phyloP scores from a whole-genome alignment of 2,888 invertebrate genomes.

The Siphlonurus alternatus region DNA sequence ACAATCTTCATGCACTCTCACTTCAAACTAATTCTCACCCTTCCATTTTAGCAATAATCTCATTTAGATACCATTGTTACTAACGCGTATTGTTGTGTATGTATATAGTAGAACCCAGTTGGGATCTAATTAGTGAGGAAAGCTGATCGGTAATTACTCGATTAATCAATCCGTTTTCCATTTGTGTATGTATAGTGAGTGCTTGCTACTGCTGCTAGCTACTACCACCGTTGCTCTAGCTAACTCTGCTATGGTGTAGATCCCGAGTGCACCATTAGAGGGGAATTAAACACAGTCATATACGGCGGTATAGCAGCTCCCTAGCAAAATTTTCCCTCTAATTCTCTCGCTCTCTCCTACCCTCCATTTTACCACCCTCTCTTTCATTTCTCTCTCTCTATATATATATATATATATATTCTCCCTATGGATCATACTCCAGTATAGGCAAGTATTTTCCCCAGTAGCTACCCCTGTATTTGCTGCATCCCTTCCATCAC shows the following conservation, averaged over 20 bases:
- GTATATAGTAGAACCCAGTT: background rate
- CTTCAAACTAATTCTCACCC: background rate
- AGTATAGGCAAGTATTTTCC: no score
- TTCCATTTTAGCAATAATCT: slow-evolving; percentile 22
- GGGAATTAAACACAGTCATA: background rate
- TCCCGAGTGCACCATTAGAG: slow-evolving; percentile 9
- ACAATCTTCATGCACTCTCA: background rate
- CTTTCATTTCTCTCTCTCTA: no score
- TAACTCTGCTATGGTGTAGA: background rate
- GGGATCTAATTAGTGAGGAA: slow-evolving; percentile 20
- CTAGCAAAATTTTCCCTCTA: slow-evolving; percentile 1
- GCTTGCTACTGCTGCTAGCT: background rate
- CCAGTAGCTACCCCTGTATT: no score
- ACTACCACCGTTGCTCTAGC: background rate
- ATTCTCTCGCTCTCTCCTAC: background rate
- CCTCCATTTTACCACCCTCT: no score
- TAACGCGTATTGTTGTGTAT: background rate
- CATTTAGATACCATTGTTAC: slow-evolving; percentile 22
- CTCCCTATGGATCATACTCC: slow-evolving; percentile 1
- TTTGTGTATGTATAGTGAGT: background rate
- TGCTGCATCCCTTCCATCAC: no score
- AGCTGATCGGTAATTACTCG: slow-evolving; percentile 36
- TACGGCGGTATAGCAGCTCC: background rate
- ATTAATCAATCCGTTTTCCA: slow-evolving; percentile 28
- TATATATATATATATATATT: background rate